These are phyloP conservation scores for Pherbina coryleti DNA, from an alignment of 2,888 invertebrate genomes.

Conservation along the genomic window DNA sequence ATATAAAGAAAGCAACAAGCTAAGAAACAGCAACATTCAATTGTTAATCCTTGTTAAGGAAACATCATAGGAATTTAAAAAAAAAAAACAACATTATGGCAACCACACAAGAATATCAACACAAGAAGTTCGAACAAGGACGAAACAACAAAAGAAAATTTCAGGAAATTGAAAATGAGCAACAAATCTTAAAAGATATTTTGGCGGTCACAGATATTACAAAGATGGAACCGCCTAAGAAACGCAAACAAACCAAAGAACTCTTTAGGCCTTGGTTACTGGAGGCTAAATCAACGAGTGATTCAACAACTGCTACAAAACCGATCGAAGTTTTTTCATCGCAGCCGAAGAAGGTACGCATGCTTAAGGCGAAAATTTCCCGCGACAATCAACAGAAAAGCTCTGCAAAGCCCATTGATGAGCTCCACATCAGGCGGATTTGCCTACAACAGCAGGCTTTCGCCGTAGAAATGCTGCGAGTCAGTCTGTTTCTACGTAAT, in stretches of 20 bases:
- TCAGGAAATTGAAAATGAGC: not conserved
- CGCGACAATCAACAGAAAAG: conserved; percentile 50
- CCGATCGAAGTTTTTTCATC: conserved; percentile 54
- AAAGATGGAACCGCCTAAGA: conserved; percentile 40
- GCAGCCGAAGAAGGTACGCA: conserved; percentile 47
- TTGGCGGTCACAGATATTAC: not conserved
- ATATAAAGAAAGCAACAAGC: not conserved
- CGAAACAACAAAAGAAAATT: not conserved
- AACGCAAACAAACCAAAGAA: conserved; percentile 38
- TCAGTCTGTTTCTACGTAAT: conserved; percentile 8
- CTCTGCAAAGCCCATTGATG: conserved; percentile 54
- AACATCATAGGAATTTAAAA: not conserved
- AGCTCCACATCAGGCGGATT: conserved; percentile 50
- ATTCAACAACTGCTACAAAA: not conserved
- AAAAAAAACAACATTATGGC: conserved; percentile 32
- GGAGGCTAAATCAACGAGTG: conserved; percentile 27
- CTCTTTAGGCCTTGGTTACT: conserved; percentile 56
- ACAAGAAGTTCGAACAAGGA: conserved; percentile 51
- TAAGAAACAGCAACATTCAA: not conserved
- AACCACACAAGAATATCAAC: conserved; percentile 43
- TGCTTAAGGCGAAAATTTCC: conserved; percentile 45
- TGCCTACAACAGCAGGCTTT: conserved; percentile 47
- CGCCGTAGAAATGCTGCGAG: conserved; percentile 23
- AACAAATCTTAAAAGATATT: conserved; percentile 13
- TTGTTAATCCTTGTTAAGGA: not conserved